Evolutionary conservation across 2,888 invertebrate species (phyloP).

Genomic region (Epirrhoe alternata): DNA sequence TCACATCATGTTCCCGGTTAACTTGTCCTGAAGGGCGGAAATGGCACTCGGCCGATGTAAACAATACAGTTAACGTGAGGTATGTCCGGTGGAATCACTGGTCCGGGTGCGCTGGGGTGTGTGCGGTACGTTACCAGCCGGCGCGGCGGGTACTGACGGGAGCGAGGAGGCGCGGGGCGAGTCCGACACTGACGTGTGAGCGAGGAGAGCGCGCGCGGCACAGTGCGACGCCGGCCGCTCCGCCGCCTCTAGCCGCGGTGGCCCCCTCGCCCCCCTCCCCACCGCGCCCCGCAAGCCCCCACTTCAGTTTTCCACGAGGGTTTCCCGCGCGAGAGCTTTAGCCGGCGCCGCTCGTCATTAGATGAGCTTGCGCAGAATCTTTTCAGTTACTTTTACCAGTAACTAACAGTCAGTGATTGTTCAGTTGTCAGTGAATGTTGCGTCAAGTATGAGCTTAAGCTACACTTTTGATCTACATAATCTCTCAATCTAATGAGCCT

Average conservation of each 20-base stretch:
- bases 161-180: slow-evolving; percentile 55
- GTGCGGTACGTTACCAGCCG: slow-evolving; percentile 68
- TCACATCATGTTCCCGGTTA: slow-evolving; percentile 1
- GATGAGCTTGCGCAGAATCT: slow-evolving; percentile 14
- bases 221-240: slow-evolving; percentile 55
- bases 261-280: slow-evolving; percentile 39
- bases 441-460: too few species aligned
- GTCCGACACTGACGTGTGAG: slow-evolving; percentile 69
- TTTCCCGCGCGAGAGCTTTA: slow-evolving; percentile 36
- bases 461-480: too few species aligned
- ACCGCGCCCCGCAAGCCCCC: slow-evolving; percentile 36
- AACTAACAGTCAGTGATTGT: not conserved
- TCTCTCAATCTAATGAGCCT: too few species aligned
- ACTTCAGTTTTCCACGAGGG: slow-evolving; percentile 24
- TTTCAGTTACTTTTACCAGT: not conserved
- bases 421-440: too few species aligned
- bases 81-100: slow-evolving; percentile 11
- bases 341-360: slow-evolving; percentile 1
- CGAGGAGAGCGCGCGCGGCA: slow-evolving; percentile 67
- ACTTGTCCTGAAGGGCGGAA: slow-evolving; percentile 12
- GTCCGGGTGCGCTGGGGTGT: slow-evolving; percentile 40
- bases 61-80: not conserved
- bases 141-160: slow-evolving; percentile 50
- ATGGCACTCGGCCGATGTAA: not conserved
- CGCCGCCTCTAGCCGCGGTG: slow-evolving; percentile 37